These are phyloP conservation scores for Caenorhabditis inopinata DNA, from an alignment of 1,140 invertebrate genomes.

Conservation along the genomic window DNA sequence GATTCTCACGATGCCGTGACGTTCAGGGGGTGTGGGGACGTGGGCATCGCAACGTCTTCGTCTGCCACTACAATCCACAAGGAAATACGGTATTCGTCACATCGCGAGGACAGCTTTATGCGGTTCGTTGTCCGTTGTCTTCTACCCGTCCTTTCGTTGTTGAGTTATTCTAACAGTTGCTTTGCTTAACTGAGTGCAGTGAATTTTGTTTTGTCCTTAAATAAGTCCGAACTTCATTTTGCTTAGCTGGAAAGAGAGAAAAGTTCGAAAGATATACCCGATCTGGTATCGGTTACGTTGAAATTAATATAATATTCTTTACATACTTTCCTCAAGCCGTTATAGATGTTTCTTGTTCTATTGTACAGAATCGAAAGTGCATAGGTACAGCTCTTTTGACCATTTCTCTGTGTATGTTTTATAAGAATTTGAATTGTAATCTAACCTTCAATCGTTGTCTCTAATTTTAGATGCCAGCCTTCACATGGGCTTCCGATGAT, in stretches of 20 bases:
- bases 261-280: too few species aligned
- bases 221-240: not conserved
- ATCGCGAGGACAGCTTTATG: slow-evolving; percentile 54
- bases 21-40: slow-evolving; percentile 57
- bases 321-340: too few species aligned
- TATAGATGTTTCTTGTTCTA: too few species aligned
- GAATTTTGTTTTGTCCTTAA: slow-evolving; percentile 16
- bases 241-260: not conserved
- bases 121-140: slow-evolving; percentile 53
- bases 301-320: too few species aligned
- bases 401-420: not conserved
- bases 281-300: too few species aligned
- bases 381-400: too few species aligned
- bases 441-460: not conserved
- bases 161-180: slow-evolving; percentile 13
- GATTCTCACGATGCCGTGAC: slow-evolving; percentile 61
- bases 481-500: slow-evolving; percentile 58
- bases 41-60: slow-evolving; percentile 61
- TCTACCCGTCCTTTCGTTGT: not conserved
- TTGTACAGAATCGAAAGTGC: too few species aligned
- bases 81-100: slow-evolving; percentile 63
- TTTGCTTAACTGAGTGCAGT: slow-evolving; percentile 25
- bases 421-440: not conserved
- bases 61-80: slow-evolving; percentile 66
- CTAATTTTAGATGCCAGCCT: slow-evolving; percentile 63